Base-by-base conservation (phyloP, 1,140 invertebrate species). In the Pomacea maculata region DNA sequence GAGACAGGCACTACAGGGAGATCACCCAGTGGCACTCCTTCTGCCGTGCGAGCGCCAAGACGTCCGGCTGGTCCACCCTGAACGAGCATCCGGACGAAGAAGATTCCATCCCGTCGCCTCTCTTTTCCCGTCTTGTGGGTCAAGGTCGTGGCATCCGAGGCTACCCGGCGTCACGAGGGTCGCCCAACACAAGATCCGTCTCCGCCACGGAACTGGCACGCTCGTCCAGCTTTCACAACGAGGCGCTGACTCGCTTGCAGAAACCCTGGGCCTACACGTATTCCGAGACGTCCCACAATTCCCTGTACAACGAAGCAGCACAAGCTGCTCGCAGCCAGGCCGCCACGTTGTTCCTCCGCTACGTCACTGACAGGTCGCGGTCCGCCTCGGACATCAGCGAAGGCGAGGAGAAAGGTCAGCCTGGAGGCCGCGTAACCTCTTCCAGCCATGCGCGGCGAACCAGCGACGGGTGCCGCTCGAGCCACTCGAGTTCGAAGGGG, bases 251-350 rank as follows among this genome's bases (percentile, higher is more conserved):
- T 67, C 67, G 34, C 11, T 65, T 78, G 67, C 65, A 78, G 67
- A 78, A 70, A 54, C 77, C 65, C 15, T 78, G 77, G 77, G 77
- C 77, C 19, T 78, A 78, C 77, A 29, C 77, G 12, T 78, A 70
- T n/a, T 54, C 77, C 9, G 45, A 3, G 34, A 29, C 64, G 21
- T 78, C 77, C 7, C 57, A 78, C 54, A 78, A 78, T n/a, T 68
- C 52, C 29, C 67, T 71, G 17, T 78, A 78, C 54, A 70, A 68
- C 65, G 77, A 78, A 12, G 64, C 77, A 3, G 67, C 34, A 29
- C 75, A 78, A 29, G 19, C 55, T 9, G 29, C 65, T 15, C 25
- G 54, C 11, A 67, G 77, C 6, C 77, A 78, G 34, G 65, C 67
- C 45, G 70, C 67, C n/a, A n/a, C 45, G 10, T 21, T 78, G 17